phyloP scores from a whole-genome alignment of 2,888 invertebrate genomes.

The Kuschelorhynchus macadamiae region DNA sequence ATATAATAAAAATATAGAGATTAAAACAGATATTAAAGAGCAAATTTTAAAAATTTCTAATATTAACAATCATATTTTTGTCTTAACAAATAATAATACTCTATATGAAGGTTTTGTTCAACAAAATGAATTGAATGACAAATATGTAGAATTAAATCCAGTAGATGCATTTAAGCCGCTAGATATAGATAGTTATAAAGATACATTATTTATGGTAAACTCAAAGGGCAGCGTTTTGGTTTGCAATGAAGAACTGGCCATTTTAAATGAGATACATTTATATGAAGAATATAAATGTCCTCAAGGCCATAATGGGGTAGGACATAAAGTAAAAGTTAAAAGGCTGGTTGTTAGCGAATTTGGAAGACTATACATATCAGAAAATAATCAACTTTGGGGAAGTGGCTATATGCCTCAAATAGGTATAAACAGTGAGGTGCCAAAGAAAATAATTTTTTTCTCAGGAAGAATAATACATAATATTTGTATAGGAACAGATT shows the following conservation, averaged over 20 bases:
- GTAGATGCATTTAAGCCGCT: slow-evolving; percentile 72
- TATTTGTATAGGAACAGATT: slow-evolving; percentile 82
- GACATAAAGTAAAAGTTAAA: slow-evolving; percentile 75
- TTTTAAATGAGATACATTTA: slow-evolving; percentile 74
- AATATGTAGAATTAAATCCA: slow-evolving; percentile 63
- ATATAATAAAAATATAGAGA: slow-evolving; percentile 57
- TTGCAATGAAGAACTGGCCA: slow-evolving; percentile 71
- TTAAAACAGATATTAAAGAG: slow-evolving; percentile 61
- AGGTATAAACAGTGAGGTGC: slow-evolving; percentile 73
- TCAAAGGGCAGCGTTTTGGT: slow-evolving; percentile 75
- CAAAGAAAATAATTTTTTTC: slow-evolving; percentile 78
- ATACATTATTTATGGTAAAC: slow-evolving; percentile 75
- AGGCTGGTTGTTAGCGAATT: slow-evolving; percentile 75
- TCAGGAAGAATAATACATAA: slow-evolving; percentile 78
- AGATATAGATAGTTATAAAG: slow-evolving; percentile 76
- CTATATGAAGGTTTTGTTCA: slow-evolving; percentile 68
- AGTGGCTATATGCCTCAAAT: slow-evolving; percentile 79
- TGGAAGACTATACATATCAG: slow-evolving; percentile 77
- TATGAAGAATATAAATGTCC: slow-evolving; percentile 77
- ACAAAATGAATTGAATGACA: slow-evolving; percentile 33
- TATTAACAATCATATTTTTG: slow-evolving; percentile 68
- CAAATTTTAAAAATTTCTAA: slow-evolving; percentile 68
- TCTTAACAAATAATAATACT: slow-evolving; percentile 66
- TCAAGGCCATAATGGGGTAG: slow-evolving; percentile 76
- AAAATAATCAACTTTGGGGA: slow-evolving; percentile 79